Percentiles rank a stretch among this genome's conserved stretches.
phyloP scores from a whole-genome alignment of 2,888 invertebrate genomes.

The Callyntrura sp. region DNA sequence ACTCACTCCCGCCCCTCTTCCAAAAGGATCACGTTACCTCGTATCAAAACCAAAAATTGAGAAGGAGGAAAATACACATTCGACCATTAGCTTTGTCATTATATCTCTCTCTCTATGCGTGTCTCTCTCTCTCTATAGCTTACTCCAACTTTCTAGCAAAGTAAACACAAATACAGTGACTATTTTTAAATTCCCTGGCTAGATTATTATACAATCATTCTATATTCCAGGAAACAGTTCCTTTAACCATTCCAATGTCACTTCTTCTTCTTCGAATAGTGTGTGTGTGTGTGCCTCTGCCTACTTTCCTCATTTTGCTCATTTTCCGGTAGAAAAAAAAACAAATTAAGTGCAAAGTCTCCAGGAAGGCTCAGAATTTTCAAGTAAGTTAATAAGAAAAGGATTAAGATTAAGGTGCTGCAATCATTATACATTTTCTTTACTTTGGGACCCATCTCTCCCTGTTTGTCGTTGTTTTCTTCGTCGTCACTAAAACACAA shows the following conservation, averaged over 20 bases:
- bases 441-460: not conserved
- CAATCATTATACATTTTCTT: constrained; percentile 59
- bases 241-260: no score
- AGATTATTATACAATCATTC: constrained; percentile 64
- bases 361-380: constrained; percentile 61
- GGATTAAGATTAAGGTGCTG: constrained; percentile 79
- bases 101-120: no score
- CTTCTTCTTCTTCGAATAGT: no score
- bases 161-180: constrained; percentile 29
- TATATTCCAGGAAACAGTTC: no score
- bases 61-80: constrained; percentile 24
- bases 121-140: no score
- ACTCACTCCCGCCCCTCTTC: constrained; percentile 47
- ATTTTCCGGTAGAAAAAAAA: constrained; percentile 54
- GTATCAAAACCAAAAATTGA: not conserved
- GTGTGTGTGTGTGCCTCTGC: not conserved
- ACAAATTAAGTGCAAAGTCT: constrained; percentile 56
- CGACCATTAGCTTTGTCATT: not conserved
- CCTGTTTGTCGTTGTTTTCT: constrained; percentile 54
- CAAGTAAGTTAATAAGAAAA: constrained; percentile 71
- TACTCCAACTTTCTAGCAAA: constrained; percentile 19
- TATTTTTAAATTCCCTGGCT: constrained; percentile 42
- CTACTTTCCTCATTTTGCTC: constrained; percentile 32
- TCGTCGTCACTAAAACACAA: constrained; percentile 40
- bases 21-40: not conserved